Evolutionary conservation across 2,113 vertebrate species (phyloP).

Genomic region (Apteryx mantelli): DNA sequence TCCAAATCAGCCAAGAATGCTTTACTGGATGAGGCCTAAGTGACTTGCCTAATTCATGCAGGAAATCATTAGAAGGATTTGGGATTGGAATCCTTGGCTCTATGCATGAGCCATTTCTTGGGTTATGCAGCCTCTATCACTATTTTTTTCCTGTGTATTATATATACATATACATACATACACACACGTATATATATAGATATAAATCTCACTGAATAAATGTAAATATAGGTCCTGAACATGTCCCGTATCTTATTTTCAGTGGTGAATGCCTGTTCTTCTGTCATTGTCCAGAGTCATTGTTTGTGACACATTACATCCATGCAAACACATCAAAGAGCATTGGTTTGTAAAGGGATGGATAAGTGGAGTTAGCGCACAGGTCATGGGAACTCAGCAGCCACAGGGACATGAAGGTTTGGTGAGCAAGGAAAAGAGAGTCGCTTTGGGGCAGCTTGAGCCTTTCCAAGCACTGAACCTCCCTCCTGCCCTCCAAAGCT

Average conservation of each 20-base stretch:
- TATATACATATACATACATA: conserved; percentile 27
- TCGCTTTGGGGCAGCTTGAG: not conserved
- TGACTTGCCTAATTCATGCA: accelerated
- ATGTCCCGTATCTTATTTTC: conserved; percentile 1
- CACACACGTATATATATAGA: not conserved
- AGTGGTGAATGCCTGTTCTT: conserved; percentile 48
- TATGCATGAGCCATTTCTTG: not conserved
- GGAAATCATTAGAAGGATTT: not conserved
- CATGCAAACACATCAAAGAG: conserved; percentile 73
- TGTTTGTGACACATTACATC: conserved; percentile 62
- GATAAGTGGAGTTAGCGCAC: not conserved
- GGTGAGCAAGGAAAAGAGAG: conserved; percentile 26
- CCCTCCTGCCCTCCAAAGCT: conserved; percentile 21
- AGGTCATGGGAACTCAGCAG: conserved; percentile 4
- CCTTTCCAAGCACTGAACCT: not conserved
- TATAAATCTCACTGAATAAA: conserved; percentile 48
- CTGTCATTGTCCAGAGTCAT: conserved; percentile 59
- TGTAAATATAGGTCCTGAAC: conserved; percentile 53
- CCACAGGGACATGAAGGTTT: not conserved
- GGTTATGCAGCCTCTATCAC: not conserved
- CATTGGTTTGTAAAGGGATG: conserved; percentile 46
- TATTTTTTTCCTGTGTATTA: conserved; percentile 7
- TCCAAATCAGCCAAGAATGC: not conserved
- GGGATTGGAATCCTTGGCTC: not conserved
- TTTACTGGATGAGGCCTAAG: not conserved